phyloP scores from a whole-genome alignment of 2,797 vertebrate species.

The Chromobotia macracanthus region DNA sequence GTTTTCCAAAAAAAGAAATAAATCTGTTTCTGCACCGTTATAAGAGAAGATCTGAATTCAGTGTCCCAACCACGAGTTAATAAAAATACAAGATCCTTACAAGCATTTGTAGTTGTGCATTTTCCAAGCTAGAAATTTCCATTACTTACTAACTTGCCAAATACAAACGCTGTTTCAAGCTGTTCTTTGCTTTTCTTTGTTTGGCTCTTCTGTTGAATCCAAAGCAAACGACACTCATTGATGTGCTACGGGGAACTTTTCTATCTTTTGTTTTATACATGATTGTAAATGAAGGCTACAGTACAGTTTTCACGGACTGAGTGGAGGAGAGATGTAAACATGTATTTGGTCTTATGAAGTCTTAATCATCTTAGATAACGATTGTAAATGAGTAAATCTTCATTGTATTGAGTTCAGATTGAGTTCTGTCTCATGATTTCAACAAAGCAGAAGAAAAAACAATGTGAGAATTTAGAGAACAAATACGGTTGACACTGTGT shows the following conservation, averaged over 20 bases:
- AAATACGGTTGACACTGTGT: background rate
- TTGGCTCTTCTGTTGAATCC: conserved; percentile 56
- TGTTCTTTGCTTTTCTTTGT: conserved; percentile 49
- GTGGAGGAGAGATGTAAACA: conserved; percentile 70
- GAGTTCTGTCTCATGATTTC: conserved; percentile 57
- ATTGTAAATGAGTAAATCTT: conserved; percentile 79
- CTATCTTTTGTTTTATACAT: conserved; percentile 79
- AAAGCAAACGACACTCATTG: conserved; percentile 68
- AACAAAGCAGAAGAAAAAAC: conserved; percentile 2
- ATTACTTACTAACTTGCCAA: conserved; percentile 66
- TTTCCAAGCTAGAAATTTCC: background rate
- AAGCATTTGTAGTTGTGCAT: background rate
- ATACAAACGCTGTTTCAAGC: conserved; percentile 67
- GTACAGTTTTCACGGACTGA: conserved; percentile 70
- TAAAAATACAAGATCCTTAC: conserved; percentile 11
- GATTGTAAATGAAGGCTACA: conserved; percentile 68
- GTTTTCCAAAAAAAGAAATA: conserved; percentile 10
- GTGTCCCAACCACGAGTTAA: conserved; percentile 15
- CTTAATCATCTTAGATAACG: conserved; percentile 72
- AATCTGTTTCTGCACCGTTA: conserved; percentile 33
- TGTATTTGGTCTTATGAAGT: conserved; percentile 75
- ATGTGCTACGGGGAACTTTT: conserved; percentile 70
- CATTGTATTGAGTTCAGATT: conserved; percentile 77
- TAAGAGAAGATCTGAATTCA: conserved; percentile 17
- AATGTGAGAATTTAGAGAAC: background rate